Conservation (phyloP, 2,797 vertebrate genomes). For the Parauchenoglanis ngamensis region DNA sequence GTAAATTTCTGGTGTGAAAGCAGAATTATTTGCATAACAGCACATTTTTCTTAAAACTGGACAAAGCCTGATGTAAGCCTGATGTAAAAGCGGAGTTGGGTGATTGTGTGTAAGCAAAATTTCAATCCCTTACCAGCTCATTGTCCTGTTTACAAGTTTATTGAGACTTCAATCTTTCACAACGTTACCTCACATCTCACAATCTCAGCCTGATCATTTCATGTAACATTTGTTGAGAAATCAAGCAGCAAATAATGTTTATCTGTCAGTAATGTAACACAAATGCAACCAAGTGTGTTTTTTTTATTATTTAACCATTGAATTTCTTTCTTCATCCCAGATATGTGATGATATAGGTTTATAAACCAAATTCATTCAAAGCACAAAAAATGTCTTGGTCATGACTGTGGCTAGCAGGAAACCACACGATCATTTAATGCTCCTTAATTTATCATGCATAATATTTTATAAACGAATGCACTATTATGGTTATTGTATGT, state of each 20-base stretch:
- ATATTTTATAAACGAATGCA: background rate
- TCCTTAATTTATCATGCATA: background rate
- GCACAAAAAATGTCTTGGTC: background rate
- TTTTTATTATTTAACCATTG: background rate
- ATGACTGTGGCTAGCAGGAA: background rate
- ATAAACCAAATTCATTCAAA: background rate
- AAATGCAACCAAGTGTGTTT: background rate
- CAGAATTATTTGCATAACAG: slow-evolving; percentile 29
- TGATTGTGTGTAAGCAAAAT: slow-evolving; percentile 9
- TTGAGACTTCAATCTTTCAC: background rate
- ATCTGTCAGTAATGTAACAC: background rate
- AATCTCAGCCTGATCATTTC: background rate
- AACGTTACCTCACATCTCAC: background rate
- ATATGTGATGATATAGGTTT: background rate
- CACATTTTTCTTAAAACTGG: slow-evolving; percentile 17
- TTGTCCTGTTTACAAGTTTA: background rate
- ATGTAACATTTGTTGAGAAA: background rate
- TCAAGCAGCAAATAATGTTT: background rate
- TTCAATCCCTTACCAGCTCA: background rate
- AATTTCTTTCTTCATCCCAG: background rate
- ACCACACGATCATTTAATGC: background rate
- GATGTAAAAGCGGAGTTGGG: background rate
- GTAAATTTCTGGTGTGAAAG: background rate
- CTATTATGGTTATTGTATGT: background rate
- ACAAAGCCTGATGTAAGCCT: slow-evolving; percentile 26